phyloP scores from a whole-genome alignment of 2,888 invertebrate genomes.

The Erebia aethiops region DNA sequence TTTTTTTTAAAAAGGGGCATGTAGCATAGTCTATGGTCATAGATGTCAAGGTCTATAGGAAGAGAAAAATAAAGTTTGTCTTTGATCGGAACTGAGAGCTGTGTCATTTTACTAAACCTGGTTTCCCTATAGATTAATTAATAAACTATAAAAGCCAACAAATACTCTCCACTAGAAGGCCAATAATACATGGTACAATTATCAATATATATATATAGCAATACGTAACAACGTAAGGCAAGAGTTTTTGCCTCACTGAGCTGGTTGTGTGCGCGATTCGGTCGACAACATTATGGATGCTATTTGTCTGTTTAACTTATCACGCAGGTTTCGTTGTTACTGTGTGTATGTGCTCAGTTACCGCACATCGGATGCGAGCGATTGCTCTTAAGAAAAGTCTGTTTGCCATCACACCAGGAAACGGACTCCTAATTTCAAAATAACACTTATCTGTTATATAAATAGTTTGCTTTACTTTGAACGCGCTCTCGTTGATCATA shows the following conservation, averaged over 20 bases:
- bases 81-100: too few species aligned
- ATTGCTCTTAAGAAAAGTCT: neutral
- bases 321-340: neutral
- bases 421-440: conserved; percentile 31
- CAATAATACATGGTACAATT: too few species aligned
- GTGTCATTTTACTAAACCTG: too few species aligned
- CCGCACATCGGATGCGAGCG: conserved; percentile 19
- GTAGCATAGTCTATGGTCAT: too few species aligned
- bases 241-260: neutral
- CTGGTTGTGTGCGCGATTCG: neutral
- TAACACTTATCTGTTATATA: conserved; percentile 21
- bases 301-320: neutral
- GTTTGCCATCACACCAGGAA: conserved; percentile 14
- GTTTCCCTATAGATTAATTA: too few species aligned
- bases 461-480: conserved; percentile 18
- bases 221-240: too few species aligned
- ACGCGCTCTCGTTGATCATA: neutral
- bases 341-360: neutral
- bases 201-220: too few species aligned
- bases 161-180: too few species aligned
- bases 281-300: neutral
- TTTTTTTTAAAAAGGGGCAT: too few species aligned
- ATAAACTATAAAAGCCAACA: too few species aligned
- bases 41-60: too few species aligned
- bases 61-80: too few species aligned